Base-by-base conservation (phyloP, 2,113 vertebrate species). In the Raja brachyura region DNA sequence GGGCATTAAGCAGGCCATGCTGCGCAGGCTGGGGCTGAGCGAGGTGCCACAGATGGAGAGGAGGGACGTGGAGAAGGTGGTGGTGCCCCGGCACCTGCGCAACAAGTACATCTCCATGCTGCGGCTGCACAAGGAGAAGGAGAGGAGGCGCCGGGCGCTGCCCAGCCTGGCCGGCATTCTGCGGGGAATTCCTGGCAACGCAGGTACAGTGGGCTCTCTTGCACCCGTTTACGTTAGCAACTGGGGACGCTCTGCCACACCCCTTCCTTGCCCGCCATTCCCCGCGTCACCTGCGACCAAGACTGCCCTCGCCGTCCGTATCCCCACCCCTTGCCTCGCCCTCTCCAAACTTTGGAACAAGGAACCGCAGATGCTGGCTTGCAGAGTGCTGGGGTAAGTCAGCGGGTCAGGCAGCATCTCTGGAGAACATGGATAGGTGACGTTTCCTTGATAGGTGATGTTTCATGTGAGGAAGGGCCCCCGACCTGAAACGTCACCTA, bases 81-180 rank as follows among this genome's bases (percentile, higher is more conserved):
- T 98, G n/a, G 95, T 98, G 93, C 98, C 98, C 11, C 95, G 96
- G 39, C 97, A 97, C 0, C 75, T 98, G n/a, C 96, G 94, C 95
- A 97, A 95, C 93, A 98, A 98, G 81, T 98, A 98, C 93, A 5
- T 96, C 75, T 97, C 97, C 93, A 96, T 98, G 97, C 95, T 98
- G 95, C 97, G 97, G 94, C 95, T 95, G 85, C 97, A 98, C 94
- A 95, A 96, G 93, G 96, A 96, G 93, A 95, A 96, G 94, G 96
- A 96, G 94, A 97, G 97, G 94, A 97, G 96, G 93, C 97, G 97
- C 63, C 96, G 97, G 90, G 96, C 98, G 14, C 93, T 97, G 90
- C 98, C 98, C 0, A 98, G 97, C 94, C 94, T 98, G 94, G 97
- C 97, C 0, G 96, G 97, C 93, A 98, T 98, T 94, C 94, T 98